Base-by-base conservation (phyloP, 2,113 vertebrate genomes). In the Acrocephalus arundinaceus region DNA sequence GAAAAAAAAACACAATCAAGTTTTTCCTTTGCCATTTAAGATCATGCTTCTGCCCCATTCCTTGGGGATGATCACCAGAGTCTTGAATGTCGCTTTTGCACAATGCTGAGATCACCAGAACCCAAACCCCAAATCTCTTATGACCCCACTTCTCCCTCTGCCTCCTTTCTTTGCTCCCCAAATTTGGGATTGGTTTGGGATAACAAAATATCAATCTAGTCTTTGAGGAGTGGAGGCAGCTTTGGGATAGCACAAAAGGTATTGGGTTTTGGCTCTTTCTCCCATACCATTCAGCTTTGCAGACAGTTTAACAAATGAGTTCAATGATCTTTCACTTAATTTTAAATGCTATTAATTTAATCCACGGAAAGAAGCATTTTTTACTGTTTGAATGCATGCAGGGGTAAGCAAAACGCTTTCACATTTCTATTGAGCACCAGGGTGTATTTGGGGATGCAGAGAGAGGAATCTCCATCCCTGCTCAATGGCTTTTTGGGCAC, bases 151-250 rank as follows among this genome's bases (percentile, higher is more conserved):
- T 67, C 2, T 8, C 10, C 5, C 39, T 48, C 54, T 33, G 13
- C n/a, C n/a, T 2, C 0, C 8, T 75, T 45, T 30, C 27, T n/a
- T 57, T 9, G 0, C 22, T 31, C 15, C 54, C 48, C 10, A 7
- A 16, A 76, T 63, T 18, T 5, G 4, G 5, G 31, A 31, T 6
- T 22, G 37, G 9, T 57, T 57, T 91, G 37, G 52, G 33, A 31
- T 63, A 52, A 55, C 49, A 41, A 90, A 90, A 68, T 52, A 48
- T 0, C 35, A 14, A 45, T 82, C 41, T 31, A 77, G 45, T 13
- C 3, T 58, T 61, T 72, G 68, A 46, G 43, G 35, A 62, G 7
- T 23, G 33, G 66, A 31, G 62, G 9, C 18, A 19, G 39, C 35
- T 65, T 58, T 70, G 30, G 21, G 18, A 15, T 20, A 54, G 63